Percentiles rank a stretch among this genome's conserved stretches.
phyloP scores from a whole-genome alignment of 2,888 invertebrate genomes.

The Leistus spinibarbis region DNA sequence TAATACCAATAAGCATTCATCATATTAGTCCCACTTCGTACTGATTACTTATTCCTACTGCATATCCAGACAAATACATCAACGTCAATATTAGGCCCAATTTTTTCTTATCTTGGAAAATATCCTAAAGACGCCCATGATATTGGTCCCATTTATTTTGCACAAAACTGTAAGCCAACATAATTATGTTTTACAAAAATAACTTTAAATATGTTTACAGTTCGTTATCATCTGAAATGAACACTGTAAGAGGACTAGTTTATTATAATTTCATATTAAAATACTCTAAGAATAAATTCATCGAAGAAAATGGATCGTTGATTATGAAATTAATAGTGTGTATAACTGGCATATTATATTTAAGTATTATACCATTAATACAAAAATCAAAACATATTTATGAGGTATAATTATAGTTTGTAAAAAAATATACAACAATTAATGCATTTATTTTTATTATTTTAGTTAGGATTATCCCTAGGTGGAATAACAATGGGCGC shows the following conservation, averaged over 20 bases:
- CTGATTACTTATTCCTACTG: no score
- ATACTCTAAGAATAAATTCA: constrained; percentile 14
- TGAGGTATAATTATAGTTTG: constrained; percentile 1
- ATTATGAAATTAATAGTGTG: constrained; percentile 27
- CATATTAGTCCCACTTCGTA: no score
- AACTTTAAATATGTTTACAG: no score
- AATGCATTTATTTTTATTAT: neutral
- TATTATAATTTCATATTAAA: constrained; percentile 26
- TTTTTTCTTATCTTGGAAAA: no score
- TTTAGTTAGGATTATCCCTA: constrained; percentile 3
- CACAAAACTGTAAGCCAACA: no score
- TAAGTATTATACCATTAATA: constrained; percentile 14
- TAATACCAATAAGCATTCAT: no score
- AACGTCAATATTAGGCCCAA: no score
- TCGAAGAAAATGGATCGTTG: constrained; percentile 1
- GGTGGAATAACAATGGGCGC: constrained; percentile 23
- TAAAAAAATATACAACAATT: constrained; percentile 1
- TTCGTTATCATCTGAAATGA: constrained; percentile 28
- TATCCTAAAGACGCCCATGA: no score
- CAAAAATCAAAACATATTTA: constrained; percentile 27
- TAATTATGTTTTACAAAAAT: no score
- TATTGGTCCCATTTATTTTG: no score
- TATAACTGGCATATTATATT: constrained; percentile 18
- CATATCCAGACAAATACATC: no score
- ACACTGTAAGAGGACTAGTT: constrained; percentile 21